Conservation (phyloP, 2,113 vertebrate species). For the Heterochromis multidens region DNA sequence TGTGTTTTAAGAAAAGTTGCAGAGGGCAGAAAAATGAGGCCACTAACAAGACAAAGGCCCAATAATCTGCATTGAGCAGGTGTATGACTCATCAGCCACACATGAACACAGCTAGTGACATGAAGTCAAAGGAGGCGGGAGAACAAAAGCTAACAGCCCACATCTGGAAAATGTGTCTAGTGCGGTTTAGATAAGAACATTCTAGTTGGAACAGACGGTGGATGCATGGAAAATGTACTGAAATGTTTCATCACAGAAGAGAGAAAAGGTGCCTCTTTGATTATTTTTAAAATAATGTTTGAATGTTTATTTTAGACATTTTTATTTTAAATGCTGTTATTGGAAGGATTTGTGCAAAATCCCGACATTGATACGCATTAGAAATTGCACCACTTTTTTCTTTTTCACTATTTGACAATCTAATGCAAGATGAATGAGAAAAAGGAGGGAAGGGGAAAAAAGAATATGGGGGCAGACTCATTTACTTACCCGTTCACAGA, state of each 20-base stretch:
- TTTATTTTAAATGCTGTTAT: not conserved
- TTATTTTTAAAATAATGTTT: not conserved
- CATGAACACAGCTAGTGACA: not conserved
- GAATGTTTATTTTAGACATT: not conserved
- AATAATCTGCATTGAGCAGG: not conserved
- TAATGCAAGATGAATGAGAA: not conserved
- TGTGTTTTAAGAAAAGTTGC: not conserved
- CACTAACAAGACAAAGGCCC: not conserved
- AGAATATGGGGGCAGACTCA: not conserved
- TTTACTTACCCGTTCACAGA: not conserved
- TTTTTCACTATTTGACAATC: not conserved
- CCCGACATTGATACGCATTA: not conserved
- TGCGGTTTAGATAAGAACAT: not conserved
- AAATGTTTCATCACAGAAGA: not conserved
- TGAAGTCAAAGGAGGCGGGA: not conserved
- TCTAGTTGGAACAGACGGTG: not conserved
- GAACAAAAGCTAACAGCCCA: not conserved
- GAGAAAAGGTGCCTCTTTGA: not conserved
- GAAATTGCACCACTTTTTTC: no score
- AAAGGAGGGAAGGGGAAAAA: rapidly evolving
- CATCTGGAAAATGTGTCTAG: not conserved
- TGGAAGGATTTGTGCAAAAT: not conserved
- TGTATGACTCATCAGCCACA: not conserved
- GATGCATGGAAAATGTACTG: not conserved
- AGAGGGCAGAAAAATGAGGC: not conserved